Evolutionary conservation across 2,113 vertebrate species (phyloP).

Genomic region (Chrysochloris asiatica): DNA sequence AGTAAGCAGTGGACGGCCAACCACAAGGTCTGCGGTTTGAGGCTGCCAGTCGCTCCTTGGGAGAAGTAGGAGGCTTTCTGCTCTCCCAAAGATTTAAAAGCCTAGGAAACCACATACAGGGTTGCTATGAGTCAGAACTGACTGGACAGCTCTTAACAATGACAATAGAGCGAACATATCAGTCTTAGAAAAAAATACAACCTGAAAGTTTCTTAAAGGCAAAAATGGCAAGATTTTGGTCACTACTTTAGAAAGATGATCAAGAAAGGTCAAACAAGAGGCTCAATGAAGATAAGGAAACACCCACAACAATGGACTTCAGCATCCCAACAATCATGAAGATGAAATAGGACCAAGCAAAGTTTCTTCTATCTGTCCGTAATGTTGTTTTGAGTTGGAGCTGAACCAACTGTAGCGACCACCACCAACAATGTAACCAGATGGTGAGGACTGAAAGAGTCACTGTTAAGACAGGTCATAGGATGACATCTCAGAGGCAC

Average conservation of each 20-base stretch:
- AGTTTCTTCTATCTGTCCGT: not conserved
- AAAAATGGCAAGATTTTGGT: not conserved
- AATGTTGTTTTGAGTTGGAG: not conserved
- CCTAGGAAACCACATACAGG: too few relatives aligned
- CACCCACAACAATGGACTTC: not conserved
- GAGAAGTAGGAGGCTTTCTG: too few relatives aligned
- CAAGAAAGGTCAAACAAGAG: not conserved
- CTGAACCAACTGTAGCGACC: not conserved
- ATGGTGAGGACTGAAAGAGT: accelerated
- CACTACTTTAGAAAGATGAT: not conserved
- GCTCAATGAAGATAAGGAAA: not conserved
- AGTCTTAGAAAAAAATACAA: not conserved
- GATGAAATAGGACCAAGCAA: not conserved
- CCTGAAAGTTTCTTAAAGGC: not conserved
- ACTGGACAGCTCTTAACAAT: too few relatives aligned
- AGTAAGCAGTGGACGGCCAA: too few relatives aligned
- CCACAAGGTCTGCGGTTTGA: too few relatives aligned
- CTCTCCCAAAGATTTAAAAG: too few relatives aligned
- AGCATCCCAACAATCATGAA: too few relatives aligned
- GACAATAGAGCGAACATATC: too few relatives aligned
- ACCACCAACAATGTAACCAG: accelerated
- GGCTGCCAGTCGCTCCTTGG: too few relatives aligned
- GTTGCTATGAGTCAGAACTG: too few relatives aligned
- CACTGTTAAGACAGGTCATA: accelerated
- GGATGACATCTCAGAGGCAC: not conserved